Base-by-base conservation (phyloP, 2,888 invertebrate genomes). In the Epinotia demarniana region DNA sequence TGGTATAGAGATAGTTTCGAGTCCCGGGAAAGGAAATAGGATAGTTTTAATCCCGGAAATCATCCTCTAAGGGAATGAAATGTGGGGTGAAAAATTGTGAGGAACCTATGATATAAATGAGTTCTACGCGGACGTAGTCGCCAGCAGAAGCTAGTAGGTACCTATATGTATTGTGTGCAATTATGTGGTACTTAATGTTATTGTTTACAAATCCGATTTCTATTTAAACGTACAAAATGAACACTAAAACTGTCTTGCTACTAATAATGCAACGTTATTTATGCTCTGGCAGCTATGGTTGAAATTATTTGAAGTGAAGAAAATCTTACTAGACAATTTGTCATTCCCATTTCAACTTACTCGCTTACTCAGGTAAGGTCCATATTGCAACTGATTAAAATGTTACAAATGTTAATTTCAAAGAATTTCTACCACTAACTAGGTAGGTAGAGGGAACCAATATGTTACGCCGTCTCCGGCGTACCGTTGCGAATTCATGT, bases 401-500 rank as follows among this genome's bases (percentile, higher is more conserved):
- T 6, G 53, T n/a, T 8, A n/a, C 53, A 6, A 53, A 49, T 4
- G n/a, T n/a, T n/a, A n/a, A 53, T 53, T 53, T 53, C n/a, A 5
- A 53, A n/a, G 1, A 53, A 8, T n/a, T 2, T n/a, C 53, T n/a
- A n/a, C 6, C 8, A 53, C n/a, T n/a, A n/a, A n/a, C n/a, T 49
- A 49, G 1, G 13, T 46, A 13, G 33, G 3, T 6, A 3, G 2
- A 0, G 4, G 33, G 33, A 6, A 33, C 6, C 33, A 3, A 13
- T 53, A 53, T 49, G 19, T 23, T 19, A 18, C 9, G 27, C 27
- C 43, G 18, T 64, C 19, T 39, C 13, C 53, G 62, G 19, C 63
- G 12, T n/a, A 27, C 46, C 64, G 57, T 58, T 46, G 43, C 72
- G 46, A 64, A 64, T 64, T 46, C n/a, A 43, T n/a, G 55, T 57